Evolutionary conservation across 2,797 vertebrate genomes (phyloP).

Genomic region (Varecia variegata): DNA sequence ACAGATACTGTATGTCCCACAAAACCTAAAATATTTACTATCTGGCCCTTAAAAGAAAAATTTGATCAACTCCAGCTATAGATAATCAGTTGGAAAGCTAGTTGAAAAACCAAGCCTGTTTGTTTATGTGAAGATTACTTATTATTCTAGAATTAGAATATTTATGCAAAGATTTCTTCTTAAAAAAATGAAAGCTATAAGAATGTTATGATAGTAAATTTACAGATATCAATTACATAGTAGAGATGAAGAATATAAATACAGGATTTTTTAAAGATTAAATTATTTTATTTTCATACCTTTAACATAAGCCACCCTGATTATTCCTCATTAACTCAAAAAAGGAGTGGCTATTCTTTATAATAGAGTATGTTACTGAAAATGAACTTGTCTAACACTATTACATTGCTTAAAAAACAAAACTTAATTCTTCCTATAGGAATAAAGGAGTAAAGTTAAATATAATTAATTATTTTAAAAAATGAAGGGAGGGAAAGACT

Average conservation of each 20-base stretch:
- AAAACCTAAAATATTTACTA: constrained; percentile 41
- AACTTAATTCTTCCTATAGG: constrained; percentile 23
- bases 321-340: constrained; percentile 2
- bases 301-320: neutral
- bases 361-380: neutral
- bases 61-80: neutral
- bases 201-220: neutral
- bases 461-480: neutral
- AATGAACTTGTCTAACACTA: constrained; percentile 29
- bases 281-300: constrained; percentile 15
- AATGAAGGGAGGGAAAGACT: neutral
- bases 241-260: neutral
- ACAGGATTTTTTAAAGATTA: constrained; percentile 2
- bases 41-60: neutral
- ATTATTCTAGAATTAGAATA: constrained; percentile 38
- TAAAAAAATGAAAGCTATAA: neutral
- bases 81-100: neutral
- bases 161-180: constrained; percentile 4
- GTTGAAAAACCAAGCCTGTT: neutral
- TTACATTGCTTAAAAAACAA: neutral
- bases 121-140: neutral
- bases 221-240: neutral
- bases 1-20: neutral
- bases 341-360: neutral
- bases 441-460: constrained; percentile 25